phyloP scores from a whole-genome alignment of 2,888 invertebrate genomes.

The Melipona beecheii region DNA sequence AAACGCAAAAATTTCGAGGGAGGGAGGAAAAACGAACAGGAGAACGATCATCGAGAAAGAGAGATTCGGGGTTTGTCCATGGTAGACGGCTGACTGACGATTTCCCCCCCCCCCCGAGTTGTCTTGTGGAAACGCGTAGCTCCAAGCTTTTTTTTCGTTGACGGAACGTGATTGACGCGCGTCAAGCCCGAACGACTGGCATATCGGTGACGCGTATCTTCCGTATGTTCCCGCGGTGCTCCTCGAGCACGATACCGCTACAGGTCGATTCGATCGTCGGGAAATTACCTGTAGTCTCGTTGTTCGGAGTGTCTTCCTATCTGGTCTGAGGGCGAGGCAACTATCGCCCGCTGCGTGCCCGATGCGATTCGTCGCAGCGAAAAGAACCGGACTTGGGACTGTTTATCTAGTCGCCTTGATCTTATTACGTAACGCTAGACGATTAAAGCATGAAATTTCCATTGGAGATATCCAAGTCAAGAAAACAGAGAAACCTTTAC shows the following conservation, averaged over 20 bases:
- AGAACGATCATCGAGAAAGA: neutral
- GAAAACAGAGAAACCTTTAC: too few relatives aligned
- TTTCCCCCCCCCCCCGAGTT: constrained; percentile 4
- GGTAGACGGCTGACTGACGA: constrained; percentile 6
- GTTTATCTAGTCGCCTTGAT: too few relatives aligned
- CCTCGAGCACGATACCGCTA: neutral
- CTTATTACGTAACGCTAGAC: too few relatives aligned
- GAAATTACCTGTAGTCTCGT: neutral
- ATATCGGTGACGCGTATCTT: neutral
- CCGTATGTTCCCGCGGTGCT: neutral
- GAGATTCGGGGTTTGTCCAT: too few relatives aligned
- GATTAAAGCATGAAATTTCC: too few relatives aligned
- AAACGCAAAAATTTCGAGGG: constrained; percentile 12
- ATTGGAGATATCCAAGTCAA: too few relatives aligned
- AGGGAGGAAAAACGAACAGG: constrained; percentile 3
- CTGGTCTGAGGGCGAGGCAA: too few relatives aligned
- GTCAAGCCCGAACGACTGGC: neutral
- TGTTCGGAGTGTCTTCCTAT: too few relatives aligned
- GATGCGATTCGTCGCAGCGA: too few relatives aligned
- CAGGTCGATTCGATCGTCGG: neutral
- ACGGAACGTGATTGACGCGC: neutral
- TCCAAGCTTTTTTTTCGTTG: neutral
- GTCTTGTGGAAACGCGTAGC: constrained; percentile 9
- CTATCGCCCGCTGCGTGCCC: too few relatives aligned
- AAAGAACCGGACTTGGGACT: too few relatives aligned